Percentiles rank a stretch among this genome's conserved stretches.
Evolutionary conservation across 2,113 vertebrate species (phyloP).

Genomic region (Ceyx cyanopectus): DNA sequence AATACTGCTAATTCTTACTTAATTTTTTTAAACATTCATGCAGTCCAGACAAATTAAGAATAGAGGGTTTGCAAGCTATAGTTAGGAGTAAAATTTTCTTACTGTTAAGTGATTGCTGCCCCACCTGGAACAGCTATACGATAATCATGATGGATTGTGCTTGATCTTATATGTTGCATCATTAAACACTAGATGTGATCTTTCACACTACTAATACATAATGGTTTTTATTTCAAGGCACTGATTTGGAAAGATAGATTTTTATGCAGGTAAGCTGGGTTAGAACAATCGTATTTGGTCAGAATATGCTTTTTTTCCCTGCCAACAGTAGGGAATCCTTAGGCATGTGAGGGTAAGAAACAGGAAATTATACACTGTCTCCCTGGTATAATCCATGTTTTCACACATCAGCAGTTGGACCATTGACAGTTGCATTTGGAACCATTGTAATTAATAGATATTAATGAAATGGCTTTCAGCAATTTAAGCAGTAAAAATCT

Average conservation of each 20-base stretch:
- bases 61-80: neutral
- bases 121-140: neutral
- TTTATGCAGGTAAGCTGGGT: neutral
- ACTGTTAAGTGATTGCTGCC: neutral
- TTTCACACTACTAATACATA: neutral
- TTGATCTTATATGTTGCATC: neutral
- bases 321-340: neutral
- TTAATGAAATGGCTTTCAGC: neutral
- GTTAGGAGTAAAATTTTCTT: neutral
- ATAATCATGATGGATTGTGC: neutral
- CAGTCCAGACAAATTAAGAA: neutral
- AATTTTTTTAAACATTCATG: neutral
- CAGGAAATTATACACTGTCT: neutral
- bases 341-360: neutral
- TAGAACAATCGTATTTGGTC: neutral
- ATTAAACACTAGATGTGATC: neutral
- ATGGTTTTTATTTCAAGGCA: neutral
- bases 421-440: neutral
- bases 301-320: neutral
- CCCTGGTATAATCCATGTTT: neutral
- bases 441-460: neutral
- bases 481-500: neutral
- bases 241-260: neutral
- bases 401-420: neutral
- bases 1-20: neutral